These are phyloP conservation scores for Embiotoca jacksoni DNA, from an alignment of 2,113 vertebrate species.

Conservation along the genomic window DNA sequence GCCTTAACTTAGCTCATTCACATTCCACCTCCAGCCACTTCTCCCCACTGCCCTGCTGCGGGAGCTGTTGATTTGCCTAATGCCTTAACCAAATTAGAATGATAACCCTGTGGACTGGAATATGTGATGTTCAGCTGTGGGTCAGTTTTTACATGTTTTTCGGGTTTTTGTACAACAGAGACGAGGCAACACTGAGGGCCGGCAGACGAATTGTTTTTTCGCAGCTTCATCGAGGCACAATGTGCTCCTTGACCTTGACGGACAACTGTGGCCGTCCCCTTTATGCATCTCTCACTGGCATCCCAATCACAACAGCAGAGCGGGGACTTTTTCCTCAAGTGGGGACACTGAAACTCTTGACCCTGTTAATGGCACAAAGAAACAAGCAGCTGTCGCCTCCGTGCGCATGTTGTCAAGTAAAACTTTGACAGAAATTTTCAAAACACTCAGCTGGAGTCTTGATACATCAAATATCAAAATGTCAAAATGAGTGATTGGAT, in stretches of 20 bases:
- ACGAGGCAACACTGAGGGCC: conserved; percentile 1
- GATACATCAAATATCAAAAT: conserved; percentile 57
- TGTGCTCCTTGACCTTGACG: conserved; percentile 64
- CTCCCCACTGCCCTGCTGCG: conserved; percentile 47
- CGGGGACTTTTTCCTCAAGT: conserved; percentile 30
- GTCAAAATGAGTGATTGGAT: conserved; percentile 67
- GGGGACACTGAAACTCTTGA: conserved; percentile 2
- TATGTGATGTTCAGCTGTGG: conserved; percentile 35
- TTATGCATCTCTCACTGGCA: conserved; percentile 41
- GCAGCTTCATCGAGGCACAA: conserved; percentile 57
- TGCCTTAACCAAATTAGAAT: conserved; percentile 71
- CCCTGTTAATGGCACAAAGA: conserved; percentile 34
- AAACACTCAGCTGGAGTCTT: conserved; percentile 28
- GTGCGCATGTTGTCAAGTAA: background rate
- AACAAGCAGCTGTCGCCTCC: background rate
- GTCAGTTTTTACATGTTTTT: conserved; percentile 45
- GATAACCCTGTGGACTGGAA: conserved; percentile 64
- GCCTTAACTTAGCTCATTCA: conserved; percentile 76
- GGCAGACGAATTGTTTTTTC: conserved; percentile 44
- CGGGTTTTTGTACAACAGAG: conserved; percentile 26
- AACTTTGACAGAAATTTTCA: conserved; percentile 19
- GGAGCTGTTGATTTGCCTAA: conserved; percentile 75
- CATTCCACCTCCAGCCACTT: conserved; percentile 67
- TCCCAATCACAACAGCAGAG: conserved; percentile 43
- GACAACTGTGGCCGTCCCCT: conserved; percentile 24